phyloP scores from a whole-genome alignment of 2,113 vertebrate genomes.

The Mobula birostris region DNA sequence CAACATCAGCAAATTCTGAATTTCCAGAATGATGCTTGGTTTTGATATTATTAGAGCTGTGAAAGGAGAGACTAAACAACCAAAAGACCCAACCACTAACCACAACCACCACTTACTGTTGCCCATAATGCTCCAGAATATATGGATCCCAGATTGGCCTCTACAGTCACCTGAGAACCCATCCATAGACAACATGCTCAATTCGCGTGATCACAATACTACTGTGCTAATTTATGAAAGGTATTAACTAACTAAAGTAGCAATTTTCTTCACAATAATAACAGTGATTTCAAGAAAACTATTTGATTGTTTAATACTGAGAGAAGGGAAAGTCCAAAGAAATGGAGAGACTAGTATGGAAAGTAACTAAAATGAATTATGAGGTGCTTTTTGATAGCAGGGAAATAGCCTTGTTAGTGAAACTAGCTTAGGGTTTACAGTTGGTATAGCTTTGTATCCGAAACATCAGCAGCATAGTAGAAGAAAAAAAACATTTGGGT shows the following conservation, averaged over 20 bases:
- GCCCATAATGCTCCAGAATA: too few relatives aligned
- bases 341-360: background rate
- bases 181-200: too few relatives aligned
- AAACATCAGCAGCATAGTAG: background rate
- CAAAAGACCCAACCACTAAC: too few relatives aligned
- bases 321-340: background rate
- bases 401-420: background rate
- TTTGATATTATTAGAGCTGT: too few relatives aligned
- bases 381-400: background rate
- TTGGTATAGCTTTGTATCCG: background rate
- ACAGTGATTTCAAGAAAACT: background rate
- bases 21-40: background rate
- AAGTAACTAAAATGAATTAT: background rate
- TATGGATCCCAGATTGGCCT: too few relatives aligned
- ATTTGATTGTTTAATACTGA: background rate
- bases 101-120: too few relatives aligned
- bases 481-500: background rate
- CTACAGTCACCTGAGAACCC: too few relatives aligned
- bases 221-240: too few relatives aligned
- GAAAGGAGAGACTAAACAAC: too few relatives aligned
- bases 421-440: background rate
- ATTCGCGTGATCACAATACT: too few relatives aligned
- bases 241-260: too few relatives aligned
- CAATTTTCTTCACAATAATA: background rate
- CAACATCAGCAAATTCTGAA: background rate